Evolutionary conservation across 2,113 vertebrate genomes (phyloP).

Genomic region (Sylvia atricapilla): DNA sequence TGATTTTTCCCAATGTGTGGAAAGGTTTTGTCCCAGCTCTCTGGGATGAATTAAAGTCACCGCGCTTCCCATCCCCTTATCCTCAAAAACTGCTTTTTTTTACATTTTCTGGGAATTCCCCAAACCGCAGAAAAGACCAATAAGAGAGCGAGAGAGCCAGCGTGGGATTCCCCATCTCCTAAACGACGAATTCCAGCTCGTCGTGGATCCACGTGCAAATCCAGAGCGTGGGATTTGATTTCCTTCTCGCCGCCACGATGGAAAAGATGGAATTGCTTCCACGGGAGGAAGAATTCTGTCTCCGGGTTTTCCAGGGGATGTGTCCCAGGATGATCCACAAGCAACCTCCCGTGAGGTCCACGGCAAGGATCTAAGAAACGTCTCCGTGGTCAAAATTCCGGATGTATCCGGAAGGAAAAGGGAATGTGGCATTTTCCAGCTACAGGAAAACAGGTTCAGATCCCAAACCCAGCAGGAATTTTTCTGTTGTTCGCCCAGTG

Average conservation of each 20-base stretch:
- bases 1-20: neutral
- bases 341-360: neutral
- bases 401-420: neutral
- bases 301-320: neutral
- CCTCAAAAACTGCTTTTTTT: neutral
- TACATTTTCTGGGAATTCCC: neutral
- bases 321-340: neutral
- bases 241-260: fast-evolving
- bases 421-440: neutral
- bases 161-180: neutral
- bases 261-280: neutral
- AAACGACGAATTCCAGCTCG: neutral
- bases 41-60: neutral
- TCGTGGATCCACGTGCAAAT: fast-evolving
- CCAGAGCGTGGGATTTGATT: neutral
- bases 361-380: neutral
- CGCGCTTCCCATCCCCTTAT: neutral
- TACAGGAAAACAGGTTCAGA: neutral
- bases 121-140: neutral
- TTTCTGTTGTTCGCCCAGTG: neutral
- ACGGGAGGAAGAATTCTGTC: neutral
- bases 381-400: neutral
- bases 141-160: neutral
- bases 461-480: neutral
- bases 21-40: neutral